These are phyloP conservation scores for Corythoichthys haematopterus DNA, from an alignment of 2,113 vertebrate species.

Conservation along the genomic window DNA sequence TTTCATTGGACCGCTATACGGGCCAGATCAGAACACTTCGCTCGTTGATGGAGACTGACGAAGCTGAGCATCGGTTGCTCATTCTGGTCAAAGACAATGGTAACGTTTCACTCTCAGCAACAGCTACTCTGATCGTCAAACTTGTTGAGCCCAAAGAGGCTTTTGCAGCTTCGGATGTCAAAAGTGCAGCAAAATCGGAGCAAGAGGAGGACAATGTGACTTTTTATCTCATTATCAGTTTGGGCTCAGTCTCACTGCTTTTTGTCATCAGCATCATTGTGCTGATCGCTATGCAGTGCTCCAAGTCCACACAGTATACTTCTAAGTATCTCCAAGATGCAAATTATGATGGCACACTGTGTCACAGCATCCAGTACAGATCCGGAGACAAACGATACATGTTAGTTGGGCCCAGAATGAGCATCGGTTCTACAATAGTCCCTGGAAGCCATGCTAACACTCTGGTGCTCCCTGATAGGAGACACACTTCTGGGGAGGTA, in stretches of 20 bases:
- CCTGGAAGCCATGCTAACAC: constrained; percentile 62
- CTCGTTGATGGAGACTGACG: constrained; percentile 59
- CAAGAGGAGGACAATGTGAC: constrained; percentile 25
- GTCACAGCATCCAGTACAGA: constrained; percentile 66
- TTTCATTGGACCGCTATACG: constrained; percentile 59
- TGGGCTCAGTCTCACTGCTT: constrained; percentile 56
- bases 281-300: constrained; percentile 59
- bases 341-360: constrained; percentile 56
- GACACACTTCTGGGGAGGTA: constrained; percentile 40
- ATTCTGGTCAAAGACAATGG: constrained; percentile 67
- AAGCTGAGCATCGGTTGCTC: constrained; percentile 52
- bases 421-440: constrained; percentile 59
- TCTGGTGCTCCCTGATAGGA: constrained; percentile 39
- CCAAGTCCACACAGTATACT: constrained; percentile 45
- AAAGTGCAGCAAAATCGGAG: constrained; percentile 24
- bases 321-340: constrained; percentile 49
- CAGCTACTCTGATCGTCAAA: constrained; percentile 58
- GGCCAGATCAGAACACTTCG: constrained; percentile 65
- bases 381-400: constrained; percentile 67
- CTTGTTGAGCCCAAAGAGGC: constrained; percentile 58
- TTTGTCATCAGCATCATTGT: constrained; percentile 59
- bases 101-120: constrained; percentile 58
- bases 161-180: constrained; percentile 53
- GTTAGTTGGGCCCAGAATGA: constrained; percentile 68
- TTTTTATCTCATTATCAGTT: constrained; percentile 58